Conservation (phyloP, 2,888 invertebrate genomes). For the Priocnemis perturbator region DNA sequence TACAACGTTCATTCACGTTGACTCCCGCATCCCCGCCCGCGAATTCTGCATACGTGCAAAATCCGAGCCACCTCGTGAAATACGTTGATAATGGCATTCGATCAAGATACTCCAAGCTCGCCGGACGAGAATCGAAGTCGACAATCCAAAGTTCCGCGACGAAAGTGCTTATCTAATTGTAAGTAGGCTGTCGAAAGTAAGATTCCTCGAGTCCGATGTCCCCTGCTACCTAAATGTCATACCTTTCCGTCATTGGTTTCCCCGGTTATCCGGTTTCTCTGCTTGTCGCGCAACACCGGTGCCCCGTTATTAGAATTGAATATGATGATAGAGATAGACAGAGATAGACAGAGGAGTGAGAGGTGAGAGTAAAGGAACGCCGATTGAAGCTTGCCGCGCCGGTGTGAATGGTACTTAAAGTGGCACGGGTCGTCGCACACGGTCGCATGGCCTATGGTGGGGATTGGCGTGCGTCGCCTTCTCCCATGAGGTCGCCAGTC, state of each 20-base stretch:
- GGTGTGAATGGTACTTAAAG: constrained; percentile 25
- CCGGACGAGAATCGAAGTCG: constrained; percentile 34
- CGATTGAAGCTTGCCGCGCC: background rate
- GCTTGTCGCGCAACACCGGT: background rate
- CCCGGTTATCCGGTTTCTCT: too few relatives aligned
- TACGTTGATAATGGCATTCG: too few relatives aligned
- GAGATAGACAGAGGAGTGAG: too few relatives aligned
- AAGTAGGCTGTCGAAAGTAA: too few relatives aligned
- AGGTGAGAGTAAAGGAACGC: background rate
- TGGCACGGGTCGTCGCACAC: constrained; percentile 51
- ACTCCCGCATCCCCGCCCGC: too few relatives aligned
- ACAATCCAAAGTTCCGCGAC: too few relatives aligned
- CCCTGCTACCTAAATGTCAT: too few relatives aligned
- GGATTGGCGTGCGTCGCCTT: constrained; percentile 61
- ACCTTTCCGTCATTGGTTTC: too few relatives aligned
- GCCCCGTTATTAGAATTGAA: background rate
- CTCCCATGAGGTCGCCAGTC: constrained; percentile 43
- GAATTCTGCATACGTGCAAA: too few relatives aligned
- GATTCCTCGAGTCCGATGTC: too few relatives aligned
- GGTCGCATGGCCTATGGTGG: constrained; percentile 41
- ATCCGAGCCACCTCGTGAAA: too few relatives aligned
- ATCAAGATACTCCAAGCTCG: background rate
- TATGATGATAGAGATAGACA: too few relatives aligned
- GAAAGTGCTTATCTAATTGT: background rate
- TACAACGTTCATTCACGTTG: constrained; percentile 30